These are phyloP conservation scores for Stramonita haemastoma DNA, from an alignment of 2,888 invertebrate genomes.

Conservation along the genomic window DNA sequence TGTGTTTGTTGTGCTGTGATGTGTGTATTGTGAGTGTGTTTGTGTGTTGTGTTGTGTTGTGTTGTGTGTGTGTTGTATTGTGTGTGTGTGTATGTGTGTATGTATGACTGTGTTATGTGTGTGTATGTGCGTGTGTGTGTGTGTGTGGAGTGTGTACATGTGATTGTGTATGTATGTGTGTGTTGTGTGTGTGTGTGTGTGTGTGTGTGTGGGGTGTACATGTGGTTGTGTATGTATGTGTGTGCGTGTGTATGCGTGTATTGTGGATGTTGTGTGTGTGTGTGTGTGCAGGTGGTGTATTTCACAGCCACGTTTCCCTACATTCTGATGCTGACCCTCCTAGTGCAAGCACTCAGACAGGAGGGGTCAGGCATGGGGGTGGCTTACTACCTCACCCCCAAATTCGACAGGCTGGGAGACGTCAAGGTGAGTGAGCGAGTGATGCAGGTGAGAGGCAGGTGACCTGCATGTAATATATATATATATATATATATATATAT, in stretches of 20 bases:
- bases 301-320: conserved; percentile 27
- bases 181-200: no score
- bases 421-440: neutral
- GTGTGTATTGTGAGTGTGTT: neutral
- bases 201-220: no score
- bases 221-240: neutral
- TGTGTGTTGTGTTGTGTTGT: conserved; percentile 13
- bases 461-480: neutral
- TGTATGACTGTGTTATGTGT: no score
- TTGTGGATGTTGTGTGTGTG: neutral
- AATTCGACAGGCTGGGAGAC: conserved; percentile 4
- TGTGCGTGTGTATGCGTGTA: neutral
- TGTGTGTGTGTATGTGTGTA: no score
- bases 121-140: no score
- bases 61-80: no score
- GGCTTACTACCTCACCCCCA: conserved; percentile 18
- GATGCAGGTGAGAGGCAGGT: no score
- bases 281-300: conserved; percentile 30
- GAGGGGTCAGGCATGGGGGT: neutral
- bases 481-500: neutral
- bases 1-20: neutral
- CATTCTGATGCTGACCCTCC: conserved; percentile 8
- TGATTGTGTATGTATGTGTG: no score
- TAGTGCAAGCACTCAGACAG: neutral
- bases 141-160: no score